Evolutionary conservation across 2,888 invertebrate species (phyloP).

Genomic region (Alentia gelatinosa): DNA sequence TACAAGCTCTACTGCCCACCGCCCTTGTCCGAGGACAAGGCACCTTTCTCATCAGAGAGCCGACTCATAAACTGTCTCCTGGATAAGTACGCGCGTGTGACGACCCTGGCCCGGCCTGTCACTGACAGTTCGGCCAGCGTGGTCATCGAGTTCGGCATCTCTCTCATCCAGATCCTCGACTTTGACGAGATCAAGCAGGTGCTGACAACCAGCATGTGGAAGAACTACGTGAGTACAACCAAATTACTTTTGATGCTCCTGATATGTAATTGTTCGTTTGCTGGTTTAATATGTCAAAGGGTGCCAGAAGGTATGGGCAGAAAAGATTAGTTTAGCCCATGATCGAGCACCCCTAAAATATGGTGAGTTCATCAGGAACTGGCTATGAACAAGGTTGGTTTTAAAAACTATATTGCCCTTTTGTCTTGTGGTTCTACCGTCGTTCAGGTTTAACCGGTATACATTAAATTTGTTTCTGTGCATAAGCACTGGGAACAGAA

Average conservation of each 20-base stretch:
- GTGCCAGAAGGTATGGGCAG: no score
- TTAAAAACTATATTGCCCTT: no score
- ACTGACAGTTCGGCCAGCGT: conserved; percentile 44
- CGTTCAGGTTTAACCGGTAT: no score
- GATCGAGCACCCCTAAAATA: no score
- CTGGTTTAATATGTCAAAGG: no score
- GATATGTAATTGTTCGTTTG: background rate
- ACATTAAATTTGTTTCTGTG: no score
- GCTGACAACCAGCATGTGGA: conserved; percentile 56
- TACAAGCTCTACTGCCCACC: background rate
- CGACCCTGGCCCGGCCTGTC: conserved; percentile 56
- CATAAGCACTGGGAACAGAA: no score
- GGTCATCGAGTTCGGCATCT: conserved; percentile 53
- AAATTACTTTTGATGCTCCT: background rate
- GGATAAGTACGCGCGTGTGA: conserved; percentile 51
- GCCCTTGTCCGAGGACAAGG: background rate
- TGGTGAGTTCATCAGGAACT: no score
- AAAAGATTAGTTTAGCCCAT: no score
- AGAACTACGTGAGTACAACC: conserved; percentile 54
- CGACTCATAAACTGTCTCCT: conserved; percentile 58
- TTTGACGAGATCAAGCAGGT: conserved; percentile 58
- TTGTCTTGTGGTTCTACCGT: no score
- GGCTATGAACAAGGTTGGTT: no score
- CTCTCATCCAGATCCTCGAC: conserved; percentile 57
- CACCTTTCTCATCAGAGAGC: conserved; percentile 52